phyloP scores from a whole-genome alignment of 2,888 invertebrate genomes.

The Netelia inedita region DNA sequence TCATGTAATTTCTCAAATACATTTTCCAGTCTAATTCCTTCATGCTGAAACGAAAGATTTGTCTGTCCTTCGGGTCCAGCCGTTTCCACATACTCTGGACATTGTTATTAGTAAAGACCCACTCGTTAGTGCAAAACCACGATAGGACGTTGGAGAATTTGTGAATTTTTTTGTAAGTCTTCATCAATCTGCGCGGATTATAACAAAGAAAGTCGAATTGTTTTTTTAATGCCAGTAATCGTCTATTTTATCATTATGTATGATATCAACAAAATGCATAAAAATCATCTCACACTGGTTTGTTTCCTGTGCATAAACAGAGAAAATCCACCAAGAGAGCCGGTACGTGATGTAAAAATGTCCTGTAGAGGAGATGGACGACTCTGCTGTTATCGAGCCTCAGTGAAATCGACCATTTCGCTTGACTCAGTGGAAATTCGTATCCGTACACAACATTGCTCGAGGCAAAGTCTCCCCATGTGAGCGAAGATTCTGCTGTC shows the following conservation, averaged over 20 bases:
- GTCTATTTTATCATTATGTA: not conserved
- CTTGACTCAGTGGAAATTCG: constrained; percentile 86
- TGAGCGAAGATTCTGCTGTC: constrained; percentile 91
- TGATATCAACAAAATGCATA: not conserved
- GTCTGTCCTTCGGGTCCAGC: constrained; percentile 85
- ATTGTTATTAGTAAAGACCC: constrained; percentile 90
- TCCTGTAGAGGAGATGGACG: constrained; percentile 86
- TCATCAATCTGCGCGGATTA: constrained; percentile 88
- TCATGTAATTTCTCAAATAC: constrained; percentile 90
- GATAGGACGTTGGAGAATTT: constrained; percentile 90
- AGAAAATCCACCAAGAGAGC: constrained; percentile 89
- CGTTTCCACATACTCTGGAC: constrained; percentile 88
- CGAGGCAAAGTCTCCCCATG: constrained; percentile 90
- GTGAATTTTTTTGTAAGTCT: constrained; percentile 92
- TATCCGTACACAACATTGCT: constrained; percentile 86
- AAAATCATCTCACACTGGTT: constrained; percentile 87
- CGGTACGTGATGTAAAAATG: constrained; percentile 90
- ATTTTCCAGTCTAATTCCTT: constrained; percentile 89
- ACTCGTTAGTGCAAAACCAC: constrained; percentile 90
- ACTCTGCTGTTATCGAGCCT: constrained; percentile 86
- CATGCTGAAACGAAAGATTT: constrained; percentile 91
- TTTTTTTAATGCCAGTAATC: not conserved
- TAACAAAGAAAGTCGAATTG: not conserved
- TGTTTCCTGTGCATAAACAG: constrained; percentile 88
- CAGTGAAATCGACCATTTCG: constrained; percentile 85